Conservation (phyloP, 92 coral and sea anemone genomes). For the Meandrina meandrites region DNA sequence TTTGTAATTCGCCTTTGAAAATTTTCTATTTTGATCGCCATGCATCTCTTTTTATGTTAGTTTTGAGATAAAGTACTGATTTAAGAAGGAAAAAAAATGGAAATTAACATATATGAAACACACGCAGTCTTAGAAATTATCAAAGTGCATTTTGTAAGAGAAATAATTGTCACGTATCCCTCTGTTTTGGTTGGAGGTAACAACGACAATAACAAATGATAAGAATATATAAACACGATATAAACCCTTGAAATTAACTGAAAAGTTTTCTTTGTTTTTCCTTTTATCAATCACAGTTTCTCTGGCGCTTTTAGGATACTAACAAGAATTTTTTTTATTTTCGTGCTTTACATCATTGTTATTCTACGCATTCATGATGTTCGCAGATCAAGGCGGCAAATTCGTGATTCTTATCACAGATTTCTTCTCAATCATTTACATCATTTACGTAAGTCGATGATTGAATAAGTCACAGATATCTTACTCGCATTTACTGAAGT, state of each 20-base stretch:
- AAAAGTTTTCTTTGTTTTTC: not conserved
- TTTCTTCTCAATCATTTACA: constrained; percentile 15
- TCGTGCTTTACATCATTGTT: not conserved
- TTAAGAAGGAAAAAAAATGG: not conserved
- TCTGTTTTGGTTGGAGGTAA: not conserved
- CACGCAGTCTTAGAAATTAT: not conserved
- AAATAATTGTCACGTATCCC: not conserved
- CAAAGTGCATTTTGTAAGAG: not conserved
- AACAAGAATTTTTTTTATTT: not conserved
- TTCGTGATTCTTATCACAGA: not conserved
- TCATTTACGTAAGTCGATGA: constrained; percentile 10
- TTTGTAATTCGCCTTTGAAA: not conserved
- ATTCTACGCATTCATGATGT: not conserved
- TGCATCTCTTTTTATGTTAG: not conserved
- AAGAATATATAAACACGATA: not conserved
- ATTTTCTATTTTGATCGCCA: not conserved
- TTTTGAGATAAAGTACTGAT: not conserved
- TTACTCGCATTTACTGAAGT: not conserved
- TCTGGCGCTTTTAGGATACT: not conserved
- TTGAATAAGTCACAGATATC: not conserved
- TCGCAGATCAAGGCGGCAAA: not conserved
- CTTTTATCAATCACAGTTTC: not conserved
- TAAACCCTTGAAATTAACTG: not conserved
- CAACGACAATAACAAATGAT: not conserved
- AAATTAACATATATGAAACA: not conserved